Evolutionary conservation across 2,113 vertebrate species (phyloP), one percentile per base, ranked within the genome.

Genomic region (Leucopsar rothschildi): DNA sequence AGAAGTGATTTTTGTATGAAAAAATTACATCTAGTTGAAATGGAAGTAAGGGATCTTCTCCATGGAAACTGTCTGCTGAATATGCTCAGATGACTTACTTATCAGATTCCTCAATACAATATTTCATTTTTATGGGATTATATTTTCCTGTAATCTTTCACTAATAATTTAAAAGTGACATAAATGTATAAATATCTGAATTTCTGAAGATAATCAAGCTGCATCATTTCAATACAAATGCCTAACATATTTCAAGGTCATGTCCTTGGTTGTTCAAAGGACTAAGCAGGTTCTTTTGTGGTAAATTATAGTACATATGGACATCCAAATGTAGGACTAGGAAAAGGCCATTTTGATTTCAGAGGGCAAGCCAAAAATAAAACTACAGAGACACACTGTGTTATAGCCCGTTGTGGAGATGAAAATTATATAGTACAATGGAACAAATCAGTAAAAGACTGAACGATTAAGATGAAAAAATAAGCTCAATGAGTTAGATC

Each of bases 41-140:
- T 25, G 39, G 45, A 94, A 83, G 39, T 29, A 77, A n/a, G 9
- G 27, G 59, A 82, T 55, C 27, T 88, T 91, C 78, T 92, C 82
- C 77, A 91, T 76, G 63, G 84, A 91, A 95, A 95, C 91, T 87
- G 70, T 29, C 50, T 57, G 49, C 77, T 88, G 84, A 69, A 82
- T 80, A 79, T 16, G 45, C 33, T 88, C 65, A 65, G 35, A 79
- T 91, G 28, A 92, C 44, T 94, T 93, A 95, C 81, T 93, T 90
- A 84, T 90, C 78, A 73, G 61, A 89, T 60, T 89, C 33, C 85
- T 85, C 73, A 76, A 37, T 12, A 65, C 5, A 53, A 27, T 75
- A 76, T 60, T 68, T 89, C 81, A 76, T 49, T 87, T 79, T 50
- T 47, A 92, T 76, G 16, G 20, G 55, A 92, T 89, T 89, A 23